Conservation (phyloP, 2,113 vertebrate genomes). For the Neolamprologus sp. region DNA sequence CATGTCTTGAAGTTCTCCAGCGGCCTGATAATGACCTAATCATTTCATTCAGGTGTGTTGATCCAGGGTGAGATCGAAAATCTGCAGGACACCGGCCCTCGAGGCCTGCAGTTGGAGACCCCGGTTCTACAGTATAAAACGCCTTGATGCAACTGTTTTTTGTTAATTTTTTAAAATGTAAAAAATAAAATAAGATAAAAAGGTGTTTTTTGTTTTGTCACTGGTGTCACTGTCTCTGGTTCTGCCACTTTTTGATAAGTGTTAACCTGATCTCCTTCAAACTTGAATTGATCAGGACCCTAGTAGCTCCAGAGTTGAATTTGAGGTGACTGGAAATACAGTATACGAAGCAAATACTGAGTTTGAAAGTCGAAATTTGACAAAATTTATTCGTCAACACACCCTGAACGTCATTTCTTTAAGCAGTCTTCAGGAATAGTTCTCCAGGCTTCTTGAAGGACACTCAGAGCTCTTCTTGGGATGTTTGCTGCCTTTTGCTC, state of each 20-base stretch:
- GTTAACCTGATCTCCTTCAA: not conserved
- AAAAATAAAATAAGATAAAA: not conserved
- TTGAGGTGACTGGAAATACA: not conserved
- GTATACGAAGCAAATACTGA: not conserved
- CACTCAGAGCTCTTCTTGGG: not conserved
- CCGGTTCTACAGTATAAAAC: not conserved
- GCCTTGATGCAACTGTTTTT: not conserved
- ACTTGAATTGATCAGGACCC: not conserved
- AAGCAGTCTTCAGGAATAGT: not conserved
- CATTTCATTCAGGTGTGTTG: no score
- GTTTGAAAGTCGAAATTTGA: not conserved
- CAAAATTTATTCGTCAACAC: not conserved
- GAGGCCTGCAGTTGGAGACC: fast-evolving
- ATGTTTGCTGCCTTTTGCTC: not conserved
- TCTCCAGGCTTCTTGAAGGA: not conserved
- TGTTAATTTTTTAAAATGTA: not conserved
- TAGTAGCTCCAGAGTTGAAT: not conserved
- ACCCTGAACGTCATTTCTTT: not conserved
- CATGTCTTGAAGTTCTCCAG: fast-evolving
- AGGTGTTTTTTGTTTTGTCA: not conserved
- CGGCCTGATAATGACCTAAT: fast-evolving
- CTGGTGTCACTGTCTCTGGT: not conserved
- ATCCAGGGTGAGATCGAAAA: fast-evolving
- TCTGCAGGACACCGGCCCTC: no score
- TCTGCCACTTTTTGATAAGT: not conserved